A percentile compares a stretch with the other conserved stretches of the same genome.
phyloP scores from a whole-genome alignment of 2,888 invertebrate genomes.

The Octodonta nipae region DNA sequence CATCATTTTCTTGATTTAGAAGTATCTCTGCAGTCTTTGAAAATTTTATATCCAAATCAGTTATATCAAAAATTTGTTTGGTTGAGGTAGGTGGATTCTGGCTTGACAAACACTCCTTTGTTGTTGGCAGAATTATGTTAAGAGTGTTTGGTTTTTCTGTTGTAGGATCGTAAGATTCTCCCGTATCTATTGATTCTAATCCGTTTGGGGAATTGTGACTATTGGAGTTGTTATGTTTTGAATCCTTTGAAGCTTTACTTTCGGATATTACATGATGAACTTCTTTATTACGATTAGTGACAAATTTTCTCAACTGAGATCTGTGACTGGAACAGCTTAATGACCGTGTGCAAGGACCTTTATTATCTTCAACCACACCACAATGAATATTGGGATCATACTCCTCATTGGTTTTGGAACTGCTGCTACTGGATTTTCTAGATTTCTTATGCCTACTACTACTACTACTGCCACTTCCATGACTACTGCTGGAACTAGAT shows the following conservation, averaged over 20 bases:
- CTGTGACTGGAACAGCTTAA: conserved; percentile 44
- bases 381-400: conserved; percentile 76
- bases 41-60: conserved; percentile 15
- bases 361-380: conserved; percentile 58
- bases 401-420: conserved; percentile 33
- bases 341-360: conserved; percentile 65
- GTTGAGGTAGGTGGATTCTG: conserved; percentile 13
- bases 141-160: no score
- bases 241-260: conserved; percentile 25
- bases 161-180: background rate
- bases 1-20: conserved; percentile 17
- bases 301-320: conserved; percentile 26
- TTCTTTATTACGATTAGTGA: conserved; percentile 27
- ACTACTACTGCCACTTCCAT: conserved; percentile 11
- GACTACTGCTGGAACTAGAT: conserved; percentile 5
- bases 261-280: conserved; percentile 26
- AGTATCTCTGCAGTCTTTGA: conserved; percentile 6
- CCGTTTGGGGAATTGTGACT: no score
- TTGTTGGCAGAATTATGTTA: background rate
- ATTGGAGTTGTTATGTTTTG: no score
- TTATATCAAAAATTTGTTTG: no score
- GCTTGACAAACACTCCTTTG: conserved; percentile 1
- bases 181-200: background rate
- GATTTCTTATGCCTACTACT: conserved; percentile 14
- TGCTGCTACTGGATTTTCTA: conserved; percentile 19